Evolutionary conservation across 2,888 invertebrate genomes (phyloP).

Genomic region (Aspidapion aeneum): DNA sequence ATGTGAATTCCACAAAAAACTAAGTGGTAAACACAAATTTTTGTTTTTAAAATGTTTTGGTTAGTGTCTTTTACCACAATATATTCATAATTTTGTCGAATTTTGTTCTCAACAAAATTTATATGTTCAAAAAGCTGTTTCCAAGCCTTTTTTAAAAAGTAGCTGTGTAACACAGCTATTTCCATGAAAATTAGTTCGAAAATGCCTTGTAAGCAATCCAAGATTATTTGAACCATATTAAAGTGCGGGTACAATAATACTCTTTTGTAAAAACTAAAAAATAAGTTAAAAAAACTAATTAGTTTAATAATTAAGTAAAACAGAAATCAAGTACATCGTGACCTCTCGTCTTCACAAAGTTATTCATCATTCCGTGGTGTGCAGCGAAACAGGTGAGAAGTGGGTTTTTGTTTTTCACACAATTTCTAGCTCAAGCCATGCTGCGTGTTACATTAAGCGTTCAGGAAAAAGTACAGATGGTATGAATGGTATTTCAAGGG

Average conservation of each 20-base stretch:
- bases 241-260: slow-evolving; percentile 12
- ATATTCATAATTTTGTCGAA: slow-evolving; percentile 1
- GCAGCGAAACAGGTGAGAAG: no score
- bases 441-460: no score
- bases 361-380: no score
- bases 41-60: neutral
- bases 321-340: no score
- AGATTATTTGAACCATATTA: slow-evolving; percentile 14
- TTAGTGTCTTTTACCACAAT: slow-evolving; percentile 1
- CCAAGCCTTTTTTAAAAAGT: slow-evolving; percentile 11
- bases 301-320: no score
- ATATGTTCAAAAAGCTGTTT: slow-evolving; percentile 12
- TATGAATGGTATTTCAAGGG: no score
- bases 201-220: slow-evolving; percentile 15
- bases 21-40: slow-evolving; percentile 11
- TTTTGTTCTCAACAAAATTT: slow-evolving; percentile 6
- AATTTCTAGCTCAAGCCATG: no score
- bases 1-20: slow-evolving; percentile 11
- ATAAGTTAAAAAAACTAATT: no score
- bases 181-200: slow-evolving; percentile 15
- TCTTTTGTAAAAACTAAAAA: slow-evolving; percentile 12
- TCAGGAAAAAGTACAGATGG: no score
- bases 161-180: slow-evolving; percentile 10
- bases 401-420: no score
- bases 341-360: no score